Evolutionary conservation across 1,140 invertebrate genomes (phyloP), one percentile per base, ranked within the genome.

Genomic region (Calycopis cecrops): DNA sequence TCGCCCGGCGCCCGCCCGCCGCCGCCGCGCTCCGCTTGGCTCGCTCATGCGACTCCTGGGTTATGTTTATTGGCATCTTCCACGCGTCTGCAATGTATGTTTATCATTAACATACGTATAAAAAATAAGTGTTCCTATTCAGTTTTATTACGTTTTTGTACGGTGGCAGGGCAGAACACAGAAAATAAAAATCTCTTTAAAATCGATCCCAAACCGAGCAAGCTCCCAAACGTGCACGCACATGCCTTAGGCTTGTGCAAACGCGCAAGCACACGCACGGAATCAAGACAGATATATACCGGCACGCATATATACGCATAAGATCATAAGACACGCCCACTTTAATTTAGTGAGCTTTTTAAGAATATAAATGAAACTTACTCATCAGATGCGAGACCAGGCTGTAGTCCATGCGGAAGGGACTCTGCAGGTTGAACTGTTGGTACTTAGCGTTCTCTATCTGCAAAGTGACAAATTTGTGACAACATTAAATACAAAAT

Each of bases 301-400:
- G n/a, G n/a, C n/a, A n/a, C n/a, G n/a, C n/a, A n/a, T n/a, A n/a
- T n/a, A n/a, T n/a, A n/a, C n/a, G n/a, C n/a, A n/a, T n/a, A n/a
- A n/a, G n/a, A n/a, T n/a, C n/a, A n/a, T n/a, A n/a, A n/a, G n/a
- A n/a, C n/a, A n/a, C n/a, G n/a, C n/a, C n/a, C n/a, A n/a, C n/a
- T n/a, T n/a, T n/a, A n/a, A n/a, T n/a, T n/a, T n/a, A n/a, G n/a
- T n/a, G n/a, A n/a, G n/a, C n/a, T n/a, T n/a, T n/a, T n/a, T 40
- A n/a, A n/a, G 2, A 14, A 12, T 4, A 12, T 11, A 40, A n/a
- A n/a, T n/a, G n/a, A 12, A 7, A 89, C 91, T 92, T 90, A 97
- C 96, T 93, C 93, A 98, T 96, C n/a, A 98, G 86, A 88, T 95
- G 95, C 28, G 94, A 92, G 12, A 98, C 94, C 55, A 96, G 80